Conservation (phyloP, 1,140 invertebrate species). For the Sesamia nonagrioides region DNA sequence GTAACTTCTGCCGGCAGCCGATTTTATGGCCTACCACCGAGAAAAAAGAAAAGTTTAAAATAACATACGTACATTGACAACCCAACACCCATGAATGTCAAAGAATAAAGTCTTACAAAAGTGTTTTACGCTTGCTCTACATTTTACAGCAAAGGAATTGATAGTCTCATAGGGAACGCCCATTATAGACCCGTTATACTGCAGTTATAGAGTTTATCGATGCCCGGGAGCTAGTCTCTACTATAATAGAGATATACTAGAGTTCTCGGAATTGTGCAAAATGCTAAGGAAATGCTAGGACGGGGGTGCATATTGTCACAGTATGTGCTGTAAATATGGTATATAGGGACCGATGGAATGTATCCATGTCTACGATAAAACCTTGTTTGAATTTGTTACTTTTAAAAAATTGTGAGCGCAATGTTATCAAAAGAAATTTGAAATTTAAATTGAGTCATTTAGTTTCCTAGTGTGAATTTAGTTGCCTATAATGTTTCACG, state of each 20-base stretch:
- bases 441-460: too few species aligned
- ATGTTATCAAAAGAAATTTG: too few species aligned
- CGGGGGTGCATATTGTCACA: neutral
- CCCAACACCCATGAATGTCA: neutral
- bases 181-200: slow-evolving; percentile 44
- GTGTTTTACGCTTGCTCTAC: slow-evolving; percentile 9
- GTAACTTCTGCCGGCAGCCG: too few species aligned
- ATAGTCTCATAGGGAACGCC: slow-evolving; percentile 27
- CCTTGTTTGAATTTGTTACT: too few species aligned
- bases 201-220: slow-evolving; percentile 32
- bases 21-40: too few species aligned
- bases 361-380: too few species aligned
- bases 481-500: too few species aligned
- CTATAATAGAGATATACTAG: slow-evolving; percentile 23
- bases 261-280: neutral
- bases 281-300: slow-evolving; percentile 7
- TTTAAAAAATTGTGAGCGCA: too few species aligned
- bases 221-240: slow-evolving; percentile 10
- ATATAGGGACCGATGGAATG: neutral
- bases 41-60: too few species aligned
- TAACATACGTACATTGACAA: neutral
- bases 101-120: slow-evolving; percentile 23
- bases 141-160: slow-evolving; percentile 13
- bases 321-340: neutral
- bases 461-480: too few species aligned